Percentiles rank a stretch among this genome's conserved stretches.
Conservation (phyloP, 2,797 vertebrate genomes). For the Rhadinocentrus ornatus region DNA sequence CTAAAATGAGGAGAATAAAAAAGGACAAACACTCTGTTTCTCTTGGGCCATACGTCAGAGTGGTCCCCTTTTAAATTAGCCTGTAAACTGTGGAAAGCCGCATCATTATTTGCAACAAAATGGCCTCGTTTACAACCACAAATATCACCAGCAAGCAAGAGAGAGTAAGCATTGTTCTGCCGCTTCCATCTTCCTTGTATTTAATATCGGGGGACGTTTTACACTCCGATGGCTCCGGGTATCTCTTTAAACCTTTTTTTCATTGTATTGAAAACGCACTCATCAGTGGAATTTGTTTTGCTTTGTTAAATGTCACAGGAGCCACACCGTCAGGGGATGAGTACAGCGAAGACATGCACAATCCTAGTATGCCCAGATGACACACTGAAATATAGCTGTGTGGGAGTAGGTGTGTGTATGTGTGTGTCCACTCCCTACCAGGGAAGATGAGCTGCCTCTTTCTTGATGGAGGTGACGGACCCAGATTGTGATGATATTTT, state of each 20-base stretch:
- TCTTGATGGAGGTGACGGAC: conserved; percentile 71
- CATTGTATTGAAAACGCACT: conserved; percentile 44
- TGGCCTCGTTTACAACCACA: conserved; percentile 51
- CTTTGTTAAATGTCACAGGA: conserved; percentile 69
- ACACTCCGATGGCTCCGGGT: conserved; percentile 37
- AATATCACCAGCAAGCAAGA: conserved; percentile 21
- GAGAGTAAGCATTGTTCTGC: conserved; percentile 19
- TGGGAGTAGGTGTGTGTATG: conserved; percentile 32
- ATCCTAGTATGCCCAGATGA: conserved; percentile 36
- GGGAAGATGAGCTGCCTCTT: conserved; percentile 51
- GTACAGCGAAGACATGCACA: conserved; percentile 25
- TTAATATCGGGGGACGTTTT: conserved; percentile 48
- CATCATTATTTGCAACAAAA: conserved; percentile 63
- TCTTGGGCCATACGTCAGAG: conserved; percentile 32
- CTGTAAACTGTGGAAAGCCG: conserved; percentile 51
- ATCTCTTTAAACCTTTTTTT: conserved; percentile 31
- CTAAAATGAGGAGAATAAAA: conserved; percentile 10
- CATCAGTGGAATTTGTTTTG: conserved; percentile 70
- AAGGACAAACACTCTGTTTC: conserved; percentile 42
- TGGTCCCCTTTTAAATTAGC: conserved; percentile 40
- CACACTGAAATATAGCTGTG: conserved; percentile 35
- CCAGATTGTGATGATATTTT: conserved; percentile 47
- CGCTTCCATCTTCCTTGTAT: conserved; percentile 14
- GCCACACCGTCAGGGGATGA: conserved; percentile 42
- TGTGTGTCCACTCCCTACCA: conserved; percentile 33